A percentile compares a stretch with the other conserved stretches of the same genome.
Conservation (phyloP, 2,888 invertebrate species). For the Phengaris alcon region DNA sequence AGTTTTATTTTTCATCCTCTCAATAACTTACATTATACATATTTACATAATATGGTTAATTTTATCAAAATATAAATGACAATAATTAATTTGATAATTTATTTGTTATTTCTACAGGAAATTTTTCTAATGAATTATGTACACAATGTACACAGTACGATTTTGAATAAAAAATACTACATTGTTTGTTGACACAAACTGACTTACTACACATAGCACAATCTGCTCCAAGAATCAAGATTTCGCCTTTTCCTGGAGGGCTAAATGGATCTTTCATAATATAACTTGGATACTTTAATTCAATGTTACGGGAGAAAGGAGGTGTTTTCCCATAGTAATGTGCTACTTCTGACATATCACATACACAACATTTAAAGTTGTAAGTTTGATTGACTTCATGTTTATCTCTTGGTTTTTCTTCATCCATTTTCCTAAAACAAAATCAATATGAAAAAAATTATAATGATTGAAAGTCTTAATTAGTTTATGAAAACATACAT, state of each 20-base stretch:
- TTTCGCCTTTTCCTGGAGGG: conserved; percentile 85
- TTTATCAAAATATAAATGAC: background rate
- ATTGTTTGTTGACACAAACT: conserved; percentile 86
- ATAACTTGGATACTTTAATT: conserved; percentile 86
- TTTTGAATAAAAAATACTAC: conserved; percentile 89
- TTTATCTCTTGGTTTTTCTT: conserved; percentile 43
- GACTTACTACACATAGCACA: conserved; percentile 83
- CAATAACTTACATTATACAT: background rate
- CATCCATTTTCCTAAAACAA: conserved; percentile 59
- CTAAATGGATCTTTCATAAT: conserved; percentile 92
- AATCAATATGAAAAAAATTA: background rate
- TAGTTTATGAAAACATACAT: conserved; percentile 28
- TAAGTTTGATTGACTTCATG: conserved; percentile 35
- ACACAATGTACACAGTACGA: conserved; percentile 87
- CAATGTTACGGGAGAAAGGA: conserved; percentile 84
- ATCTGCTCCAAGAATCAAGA: conserved; percentile 86
- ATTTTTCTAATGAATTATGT: conserved; percentile 71
- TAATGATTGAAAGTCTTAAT: background rate
- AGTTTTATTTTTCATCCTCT: conserved; percentile 34
- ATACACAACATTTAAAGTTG: conserved; percentile 82
- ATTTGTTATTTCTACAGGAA: conserved; percentile 84
- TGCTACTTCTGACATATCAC: conserved; percentile 83
- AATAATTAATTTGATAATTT: conserved; percentile 72
- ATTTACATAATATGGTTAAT: background rate
- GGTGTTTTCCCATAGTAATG: conserved; percentile 88